A percentile compares a stretch with the other conserved stretches of the same genome.
These are phyloP conservation scores for Meta bourneti DNA, from an alignment of 2,888 invertebrate species.

Conservation along the genomic window DNA sequence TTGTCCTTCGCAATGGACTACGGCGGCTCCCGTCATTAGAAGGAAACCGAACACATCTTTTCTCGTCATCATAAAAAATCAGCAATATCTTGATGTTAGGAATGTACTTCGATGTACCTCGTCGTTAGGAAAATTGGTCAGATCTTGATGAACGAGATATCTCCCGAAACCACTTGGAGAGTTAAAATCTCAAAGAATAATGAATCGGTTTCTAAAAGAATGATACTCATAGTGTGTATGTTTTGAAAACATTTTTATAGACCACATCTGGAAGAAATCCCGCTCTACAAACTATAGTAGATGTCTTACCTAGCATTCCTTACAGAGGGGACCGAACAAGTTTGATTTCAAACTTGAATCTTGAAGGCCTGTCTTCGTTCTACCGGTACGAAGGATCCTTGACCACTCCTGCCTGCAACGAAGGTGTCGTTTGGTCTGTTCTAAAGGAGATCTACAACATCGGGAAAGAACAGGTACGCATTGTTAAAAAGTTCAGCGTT, in stretches of 20 bases:
- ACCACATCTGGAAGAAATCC: background rate
- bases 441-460: background rate
- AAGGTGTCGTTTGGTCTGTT: conserved; percentile 45
- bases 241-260: background rate
- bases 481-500: background rate
- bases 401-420: conserved; percentile 40
- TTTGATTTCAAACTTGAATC: background rate
- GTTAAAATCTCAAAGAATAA: background rate
- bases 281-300: conserved; percentile 9
- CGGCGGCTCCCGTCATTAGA: too few species aligned
- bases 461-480: conserved; percentile 34
- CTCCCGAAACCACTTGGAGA: background rate
- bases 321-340: conserved; percentile 6
- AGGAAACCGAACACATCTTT: too few species aligned
- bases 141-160: background rate
- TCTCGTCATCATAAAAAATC: too few species aligned
- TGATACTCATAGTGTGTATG: background rate
- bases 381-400: conserved; percentile 50
- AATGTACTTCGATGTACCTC: background rate
- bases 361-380: conserved; percentile 13
- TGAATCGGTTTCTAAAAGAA: background rate
- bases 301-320: conserved; percentile 1
- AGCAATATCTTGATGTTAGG: too few species aligned
- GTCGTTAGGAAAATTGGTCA: background rate
- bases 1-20: too few species aligned